Evolutionary conservation across 2,797 vertebrate species (phyloP), one percentile per base, ranked within the genome.

Genomic region (Darevskia nairensis): DNA sequence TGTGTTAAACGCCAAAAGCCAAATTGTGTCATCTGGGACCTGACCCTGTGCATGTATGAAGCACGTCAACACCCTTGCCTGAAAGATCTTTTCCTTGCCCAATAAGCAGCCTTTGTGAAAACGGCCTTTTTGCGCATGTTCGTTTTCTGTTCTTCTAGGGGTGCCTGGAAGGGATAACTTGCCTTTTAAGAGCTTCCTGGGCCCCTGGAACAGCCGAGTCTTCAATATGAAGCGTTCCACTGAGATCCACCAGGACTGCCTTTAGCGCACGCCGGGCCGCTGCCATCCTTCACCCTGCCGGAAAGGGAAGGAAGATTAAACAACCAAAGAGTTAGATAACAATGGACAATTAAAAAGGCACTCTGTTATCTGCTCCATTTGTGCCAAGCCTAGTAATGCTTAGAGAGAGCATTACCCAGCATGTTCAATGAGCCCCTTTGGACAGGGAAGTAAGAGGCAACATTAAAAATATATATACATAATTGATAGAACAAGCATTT

Each of bases 181-280:
- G 98, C 98, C 97, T 98, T 95, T 96, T 96, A 79, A 99, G 97
- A 84, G 98, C 98, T 29, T 99, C 98, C 96, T 98, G 98, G 0
- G 98, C 98, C 0, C 99, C 98, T 0, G 98, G 97, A 83, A 99
- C 97, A 2, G 98, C 98, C 3, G 96, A 94, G 93, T 99, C 98
- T 92, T 99, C 99, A 74, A 99, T 39, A 85, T 99, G 99, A 88
- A 99, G 97, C 19, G 99, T 99, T 89, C 99, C 98, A 88, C 95
- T 99, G 91, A 99, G 98, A 96, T 99, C 99, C 61, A 99, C 98
- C 96, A 99, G 97, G 92, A 99, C 98, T 0, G 98, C 98, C 95
- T 98, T 99, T 83, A 99, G 94, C 0, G 92, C 95, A 0, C 95
- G 97, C 86, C 98, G 96, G 66, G 96, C 94, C 25, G 35, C 35